Evolutionary conservation across 1,140 invertebrate species (phyloP), one percentile per base, ranked within the genome.

Genomic region (Aphis gossypii): DNA sequence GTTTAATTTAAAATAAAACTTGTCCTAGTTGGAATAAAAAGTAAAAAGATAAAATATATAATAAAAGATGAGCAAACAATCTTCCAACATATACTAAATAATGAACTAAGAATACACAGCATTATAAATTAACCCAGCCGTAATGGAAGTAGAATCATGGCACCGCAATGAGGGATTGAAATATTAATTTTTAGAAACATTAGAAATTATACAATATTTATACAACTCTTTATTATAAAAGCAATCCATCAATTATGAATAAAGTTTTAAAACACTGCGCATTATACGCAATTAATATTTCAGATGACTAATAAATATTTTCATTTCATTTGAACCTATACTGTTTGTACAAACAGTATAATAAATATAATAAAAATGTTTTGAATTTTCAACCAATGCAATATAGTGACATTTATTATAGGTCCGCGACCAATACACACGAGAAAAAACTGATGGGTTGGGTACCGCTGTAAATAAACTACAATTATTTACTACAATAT

Each of bases 111-210:
- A 41, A 41, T 83, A 41, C 38, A 35, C 38, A 83, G 8, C 38
- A 41, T 83, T 83, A 83, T 83, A 83, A 83, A 83, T 83, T 83
- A 83, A 83, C 60, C 5, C 60, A n/a, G 60, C 60, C 60, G 60
- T 76, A 76, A 76, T 76, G 60, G 60, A 76, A 35, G 30, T 76
- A 76, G 60, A 76, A 76, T 76, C 30, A n/a, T 76, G 60, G n/a
- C 30, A 76, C 60, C 60, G 5, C 30, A 76, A 76, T n/a, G 30
- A 76, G 14, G 14, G 60, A 35, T 76, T 76, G 60, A 76, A 76
- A 76, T 76, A 76, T 76, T 76, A 76, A 76, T 76, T 76, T 68
- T n/a, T 76, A 76, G 60, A 76, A 76, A 76, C 30, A 76, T n/a
- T 76, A 76, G 60, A 35, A 76, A 76, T 76, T 76, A 76, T n/a